phyloP scores from a whole-genome alignment of 1,140 invertebrate species.

The Heliconius congener region DNA sequence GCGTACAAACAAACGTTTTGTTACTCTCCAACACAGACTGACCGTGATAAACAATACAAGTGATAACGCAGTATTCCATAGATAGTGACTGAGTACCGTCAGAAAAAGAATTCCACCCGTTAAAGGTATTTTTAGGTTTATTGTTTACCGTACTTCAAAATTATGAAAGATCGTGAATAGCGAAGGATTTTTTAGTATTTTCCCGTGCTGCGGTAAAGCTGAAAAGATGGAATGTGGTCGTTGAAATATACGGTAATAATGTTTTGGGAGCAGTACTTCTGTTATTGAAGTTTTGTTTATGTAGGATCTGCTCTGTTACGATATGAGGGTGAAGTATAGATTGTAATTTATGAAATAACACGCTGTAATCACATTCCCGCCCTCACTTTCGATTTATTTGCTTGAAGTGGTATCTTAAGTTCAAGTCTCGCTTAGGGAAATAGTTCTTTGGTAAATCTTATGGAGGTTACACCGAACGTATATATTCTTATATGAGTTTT shows the following conservation, averaged over 20 bases:
- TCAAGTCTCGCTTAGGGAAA: neutral
- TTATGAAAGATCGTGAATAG: slow-evolving; percentile 54
- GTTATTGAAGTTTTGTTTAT: slow-evolving; percentile 33
- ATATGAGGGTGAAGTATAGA: slow-evolving; percentile 15
- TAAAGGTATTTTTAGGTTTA: slow-evolving; percentile 51
- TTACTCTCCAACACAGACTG: slow-evolving; percentile 51
- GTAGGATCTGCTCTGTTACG: slow-evolving; percentile 10
- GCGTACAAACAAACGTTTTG: slow-evolving; percentile 64
- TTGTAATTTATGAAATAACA: slow-evolving; percentile 29
- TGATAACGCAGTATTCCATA: slow-evolving; percentile 39
- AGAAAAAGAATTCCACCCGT: slow-evolving; percentile 3
- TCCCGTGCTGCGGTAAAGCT: slow-evolving; percentile 35
- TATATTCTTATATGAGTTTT: neutral
- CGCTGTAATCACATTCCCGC: slow-evolving; percentile 21
- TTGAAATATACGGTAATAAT: slow-evolving; percentile 34
- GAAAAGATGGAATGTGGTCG: slow-evolving; percentile 36
- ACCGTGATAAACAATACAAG: slow-evolving; percentile 51
- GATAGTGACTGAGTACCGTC: slow-evolving; percentile 20
- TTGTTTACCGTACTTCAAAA: slow-evolving; percentile 64
- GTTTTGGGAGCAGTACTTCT: slow-evolving; percentile 20
- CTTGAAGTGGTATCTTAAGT: slow-evolving; percentile 4
- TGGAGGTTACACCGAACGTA: neutral
- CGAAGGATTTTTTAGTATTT: slow-evolving; percentile 41
- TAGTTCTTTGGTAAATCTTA: neutral
- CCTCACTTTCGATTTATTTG: slow-evolving; percentile 8